Evolutionary conservation across 1,140 invertebrate genomes (phyloP), one percentile per base, ranked within the genome.

Genomic region (Danaus plexippus): DNA sequence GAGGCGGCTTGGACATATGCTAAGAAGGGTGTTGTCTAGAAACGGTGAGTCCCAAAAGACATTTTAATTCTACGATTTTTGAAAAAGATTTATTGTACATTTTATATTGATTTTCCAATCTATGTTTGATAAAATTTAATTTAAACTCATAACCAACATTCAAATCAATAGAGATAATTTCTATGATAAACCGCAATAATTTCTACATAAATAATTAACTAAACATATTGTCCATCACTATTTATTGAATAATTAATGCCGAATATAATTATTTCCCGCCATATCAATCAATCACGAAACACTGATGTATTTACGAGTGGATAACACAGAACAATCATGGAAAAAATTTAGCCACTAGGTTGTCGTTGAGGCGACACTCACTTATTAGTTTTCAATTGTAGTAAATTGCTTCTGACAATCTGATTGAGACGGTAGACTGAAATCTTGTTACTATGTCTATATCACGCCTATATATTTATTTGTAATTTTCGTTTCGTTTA

Each of bases 311-410:
- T n/a, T n/a, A n/a, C n/a, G n/a, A 46, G 47, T 56, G 9, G 48
- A 57, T 44, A 52, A 59, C 50, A 55, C 52, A 52, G 32, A 54
- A 11, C 52, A 55, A 48, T 49, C 50, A 15, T 54, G 18, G 43
- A 55, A 52, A 52, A 47, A 47, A 51, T 47, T 10, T 22, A 53
- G 40, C 32, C 43, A n/a, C 45, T 53, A 57, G 60, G 61, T 54
- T 54, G 57, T 64, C 59, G 70, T 61, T 57, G 67, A 63, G 62
- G 66, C 67, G 67, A 63, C 69, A 64, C 54, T 65, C 68, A 67
- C 73, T 80, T 77, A 77, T 79, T 79, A 79, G 67, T 80, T 77
- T 76, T 71, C 69, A 77, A 80, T 80, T 79, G 73, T 73, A 57
- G 64, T 67, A 71, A 82, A 78, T 80, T 75, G 69, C 67, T 75